Percentiles rank a stretch among this genome's conserved stretches.
phyloP scores from a whole-genome alignment of 1,140 invertebrate genomes.

The Oncopodura yosiiana region DNA sequence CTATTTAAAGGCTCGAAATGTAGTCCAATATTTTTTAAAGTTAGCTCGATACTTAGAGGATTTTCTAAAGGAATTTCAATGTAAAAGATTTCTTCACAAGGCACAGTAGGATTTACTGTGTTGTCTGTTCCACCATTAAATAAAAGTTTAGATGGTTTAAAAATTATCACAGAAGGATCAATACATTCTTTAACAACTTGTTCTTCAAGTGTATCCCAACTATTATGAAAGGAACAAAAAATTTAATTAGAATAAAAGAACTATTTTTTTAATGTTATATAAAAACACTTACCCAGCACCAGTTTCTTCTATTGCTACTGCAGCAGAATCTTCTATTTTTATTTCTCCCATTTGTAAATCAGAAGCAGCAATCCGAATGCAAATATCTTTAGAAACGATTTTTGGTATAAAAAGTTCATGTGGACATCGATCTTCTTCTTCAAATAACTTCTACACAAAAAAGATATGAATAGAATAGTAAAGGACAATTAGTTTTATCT shows the following conservation, averaged over 20 bases:
- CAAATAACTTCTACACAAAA: slow-evolving; percentile 39
- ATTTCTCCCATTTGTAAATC: slow-evolving; percentile 55
- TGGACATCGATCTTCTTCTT: slow-evolving; percentile 38
- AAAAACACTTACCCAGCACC: slow-evolving; percentile 9
- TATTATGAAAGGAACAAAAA: slow-evolving; percentile 17
- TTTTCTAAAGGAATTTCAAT: slow-evolving; percentile 66
- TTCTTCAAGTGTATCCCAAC: slow-evolving; percentile 65
- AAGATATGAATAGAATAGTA: slow-evolving; percentile 33
- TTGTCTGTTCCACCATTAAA: slow-evolving; percentile 44
- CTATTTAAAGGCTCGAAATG: slow-evolving; percentile 61
- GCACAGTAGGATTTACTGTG: slow-evolving; percentile 55
- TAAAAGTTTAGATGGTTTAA: slow-evolving; percentile 62
- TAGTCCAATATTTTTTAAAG: slow-evolving; percentile 60
- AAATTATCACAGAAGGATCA: slow-evolving; percentile 59
- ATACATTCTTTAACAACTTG: slow-evolving; percentile 59
- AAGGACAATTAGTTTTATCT: slow-evolving; percentile 4
- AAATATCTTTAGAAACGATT: slow-evolving; percentile 37
- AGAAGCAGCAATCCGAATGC: slow-evolving; percentile 45
- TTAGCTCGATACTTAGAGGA: slow-evolving; percentile 63
- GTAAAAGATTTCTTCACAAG: slow-evolving; percentile 67
- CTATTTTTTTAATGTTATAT: slow-evolving; percentile 14
- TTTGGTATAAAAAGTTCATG: slow-evolving; percentile 25
- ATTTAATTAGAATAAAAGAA: slow-evolving; percentile 22
- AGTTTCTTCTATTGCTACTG: slow-evolving; percentile 36
- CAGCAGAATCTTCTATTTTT: slow-evolving; percentile 44